phyloP scores from a whole-genome alignment of 92 coral and sea anemone species.

The Diadumene lineata region DNA sequence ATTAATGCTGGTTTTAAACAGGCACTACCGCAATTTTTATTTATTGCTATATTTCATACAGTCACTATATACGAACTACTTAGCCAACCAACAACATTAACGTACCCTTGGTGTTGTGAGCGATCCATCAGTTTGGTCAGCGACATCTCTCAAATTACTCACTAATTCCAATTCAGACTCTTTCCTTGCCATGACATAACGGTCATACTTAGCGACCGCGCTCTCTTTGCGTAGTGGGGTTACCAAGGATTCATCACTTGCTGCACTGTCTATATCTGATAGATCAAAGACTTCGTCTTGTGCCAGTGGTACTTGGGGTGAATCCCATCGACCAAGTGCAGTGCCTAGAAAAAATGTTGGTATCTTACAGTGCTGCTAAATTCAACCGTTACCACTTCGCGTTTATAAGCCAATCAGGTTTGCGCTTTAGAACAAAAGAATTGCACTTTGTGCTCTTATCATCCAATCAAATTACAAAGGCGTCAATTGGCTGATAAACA shows the following conservation, averaged over 20 bases:
- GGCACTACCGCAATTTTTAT: too few species aligned
- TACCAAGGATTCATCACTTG: slow-evolving; percentile 45
- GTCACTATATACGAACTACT: background rate
- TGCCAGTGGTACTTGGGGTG: slow-evolving; percentile 40
- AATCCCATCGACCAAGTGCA: slow-evolving; percentile 27
- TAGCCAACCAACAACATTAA: background rate
- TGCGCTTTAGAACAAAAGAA: too few species aligned
- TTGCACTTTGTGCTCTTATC: too few species aligned
- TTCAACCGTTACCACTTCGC: too few species aligned
- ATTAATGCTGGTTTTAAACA: too few species aligned
- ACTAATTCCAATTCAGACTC: slow-evolving; percentile 68
- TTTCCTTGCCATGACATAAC: slow-evolving; percentile 70
- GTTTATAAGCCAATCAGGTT: background rate
- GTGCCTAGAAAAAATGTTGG: slow-evolving; percentile 4
- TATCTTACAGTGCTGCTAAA: background rate
- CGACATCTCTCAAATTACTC: slow-evolving; percentile 36
- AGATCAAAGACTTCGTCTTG: slow-evolving; percentile 39
- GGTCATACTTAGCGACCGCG: slow-evolving; percentile 76
- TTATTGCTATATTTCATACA: too few species aligned
- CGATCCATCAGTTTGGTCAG: slow-evolving; percentile 20
- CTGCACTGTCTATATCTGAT: slow-evolving; percentile 34
- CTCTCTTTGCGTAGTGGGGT: slow-evolving; percentile 42
- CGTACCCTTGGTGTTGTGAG: slow-evolving; percentile 14
- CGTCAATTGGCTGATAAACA: too few species aligned
- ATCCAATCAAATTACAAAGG: too few species aligned